These are phyloP conservation scores for Epinephelus awoara DNA, from an alignment of 2,797 vertebrate species.

Conservation along the genomic window DNA sequence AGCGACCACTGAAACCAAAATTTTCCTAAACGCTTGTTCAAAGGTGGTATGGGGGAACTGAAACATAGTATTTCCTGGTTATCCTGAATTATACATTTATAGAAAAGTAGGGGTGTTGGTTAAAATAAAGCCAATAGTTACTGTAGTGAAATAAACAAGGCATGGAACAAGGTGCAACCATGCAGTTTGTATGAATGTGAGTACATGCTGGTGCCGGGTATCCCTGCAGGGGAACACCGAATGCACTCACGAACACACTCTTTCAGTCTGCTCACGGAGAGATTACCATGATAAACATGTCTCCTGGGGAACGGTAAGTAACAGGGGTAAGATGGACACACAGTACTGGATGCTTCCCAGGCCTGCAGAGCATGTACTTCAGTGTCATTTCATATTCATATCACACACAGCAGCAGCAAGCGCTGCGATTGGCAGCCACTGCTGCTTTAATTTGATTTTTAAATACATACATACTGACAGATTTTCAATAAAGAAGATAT, in stretches of 20 bases:
- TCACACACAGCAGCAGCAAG: constrained; percentile 39
- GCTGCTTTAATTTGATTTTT: constrained; percentile 48
- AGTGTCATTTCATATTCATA: constrained; percentile 64
- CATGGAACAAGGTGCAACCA: constrained; percentile 42
- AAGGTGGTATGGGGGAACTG: constrained; percentile 55
- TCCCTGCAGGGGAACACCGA: constrained; percentile 47
- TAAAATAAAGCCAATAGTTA: constrained; percentile 58
- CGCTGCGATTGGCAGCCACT: constrained; percentile 24
- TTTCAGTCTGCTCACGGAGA: constrained; percentile 39
- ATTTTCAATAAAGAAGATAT: constrained; percentile 14
- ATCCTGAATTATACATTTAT: constrained; percentile 77
- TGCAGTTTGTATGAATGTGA: constrained; percentile 55
- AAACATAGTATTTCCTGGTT: constrained; percentile 65
- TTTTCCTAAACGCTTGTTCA: constrained; percentile 53
- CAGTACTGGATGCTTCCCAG: constrained; percentile 47
- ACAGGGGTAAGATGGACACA: constrained; percentile 56
- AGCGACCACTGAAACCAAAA: constrained; percentile 51
- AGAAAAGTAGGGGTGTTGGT: constrained; percentile 25
- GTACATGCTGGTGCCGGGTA: constrained; percentile 50
- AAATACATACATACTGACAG: constrained; percentile 14
- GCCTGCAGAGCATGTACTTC: constrained; percentile 34
- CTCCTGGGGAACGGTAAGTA: constrained; percentile 43
- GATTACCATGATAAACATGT: constrained; percentile 59
- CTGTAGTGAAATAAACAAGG: constrained; percentile 56
- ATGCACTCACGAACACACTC: constrained; percentile 1